Evolutionary conservation across 1,140 invertebrate genomes (phyloP).

Genomic region (Aphelinus certus): DNA sequence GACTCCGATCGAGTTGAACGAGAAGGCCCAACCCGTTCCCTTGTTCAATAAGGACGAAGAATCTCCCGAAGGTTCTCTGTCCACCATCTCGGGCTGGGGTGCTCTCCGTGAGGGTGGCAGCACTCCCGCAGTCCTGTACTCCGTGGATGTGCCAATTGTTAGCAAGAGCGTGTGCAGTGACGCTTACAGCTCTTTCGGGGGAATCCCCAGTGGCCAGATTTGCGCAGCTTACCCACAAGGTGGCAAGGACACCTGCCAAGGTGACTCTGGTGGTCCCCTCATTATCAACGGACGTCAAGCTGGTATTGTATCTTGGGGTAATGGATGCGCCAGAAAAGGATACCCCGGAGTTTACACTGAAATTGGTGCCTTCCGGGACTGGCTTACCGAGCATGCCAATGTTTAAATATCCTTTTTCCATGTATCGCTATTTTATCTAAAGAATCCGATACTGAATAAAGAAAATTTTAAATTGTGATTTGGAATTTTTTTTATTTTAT

Average conservation of each 20-base stretch:
- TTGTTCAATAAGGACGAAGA: conserved; percentile 47
- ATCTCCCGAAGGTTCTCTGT: conserved; percentile 19
- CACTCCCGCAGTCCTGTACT: conserved; percentile 11
- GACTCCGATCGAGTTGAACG: conserved; percentile 65
- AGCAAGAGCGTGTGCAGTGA: conserved; percentile 27
- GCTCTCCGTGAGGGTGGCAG: conserved; percentile 20
- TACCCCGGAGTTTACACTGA: conserved; percentile 74
- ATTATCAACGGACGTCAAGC: conserved; percentile 64
- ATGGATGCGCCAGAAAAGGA: conserved; percentile 68
- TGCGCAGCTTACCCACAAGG: conserved; percentile 34
- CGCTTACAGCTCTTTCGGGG: conserved; percentile 23
- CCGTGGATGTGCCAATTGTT: conserved; percentile 36
- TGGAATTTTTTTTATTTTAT: no score
- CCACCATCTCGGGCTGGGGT: conserved; percentile 48
- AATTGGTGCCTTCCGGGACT: conserved; percentile 55
- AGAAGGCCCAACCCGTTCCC: conserved; percentile 64
- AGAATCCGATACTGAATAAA: no score
- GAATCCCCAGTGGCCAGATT: conserved; percentile 36
- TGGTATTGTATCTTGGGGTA: conserved; percentile 79
- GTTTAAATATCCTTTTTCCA: neutral
- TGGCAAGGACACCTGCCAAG: conserved; percentile 70
- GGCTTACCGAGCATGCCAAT: conserved; percentile 46
- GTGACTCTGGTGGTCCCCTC: conserved; percentile 74
- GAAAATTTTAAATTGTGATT: no score
- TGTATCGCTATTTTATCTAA: neutral